phyloP scores from a whole-genome alignment of 2,888 invertebrate species.

The Drosophila infuscata region DNA sequence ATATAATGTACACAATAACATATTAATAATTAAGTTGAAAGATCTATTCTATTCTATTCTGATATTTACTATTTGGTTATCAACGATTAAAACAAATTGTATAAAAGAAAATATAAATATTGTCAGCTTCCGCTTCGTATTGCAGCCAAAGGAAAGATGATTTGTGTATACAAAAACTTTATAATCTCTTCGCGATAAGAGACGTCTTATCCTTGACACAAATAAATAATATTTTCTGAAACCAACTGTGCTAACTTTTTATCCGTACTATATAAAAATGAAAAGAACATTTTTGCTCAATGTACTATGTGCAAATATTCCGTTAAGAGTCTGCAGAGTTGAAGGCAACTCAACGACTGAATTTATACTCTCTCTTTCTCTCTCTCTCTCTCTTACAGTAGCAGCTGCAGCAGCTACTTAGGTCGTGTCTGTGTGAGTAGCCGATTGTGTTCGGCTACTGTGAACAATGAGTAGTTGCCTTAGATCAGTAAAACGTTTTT shows the following conservation, averaged over 20 bases:
- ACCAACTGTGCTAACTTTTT: not conserved
- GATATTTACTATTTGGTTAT: not conserved
- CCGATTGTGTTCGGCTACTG: not conserved
- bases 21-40: too few relatives aligned
- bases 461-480: conserved; percentile 1
- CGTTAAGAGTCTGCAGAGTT: not conserved
- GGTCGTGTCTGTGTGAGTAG: not conserved
- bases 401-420: not conserved
- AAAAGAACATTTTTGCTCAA: not conserved
- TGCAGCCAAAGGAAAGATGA: not conserved
- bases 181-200: not conserved
- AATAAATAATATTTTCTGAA: not conserved
- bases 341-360: not conserved
- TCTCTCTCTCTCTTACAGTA: not conserved
- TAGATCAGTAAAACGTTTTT: conserved; percentile 22
- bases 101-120: not conserved
- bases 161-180: not conserved
- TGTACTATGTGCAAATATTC: not conserved
- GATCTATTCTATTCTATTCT: too few relatives aligned
- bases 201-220: not conserved
- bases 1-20: too few relatives aligned
- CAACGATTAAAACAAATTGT: not conserved
- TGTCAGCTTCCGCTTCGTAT: not conserved
- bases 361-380: not conserved
- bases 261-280: too few relatives aligned